Evolutionary conservation across 2,797 vertebrate genomes (phyloP).

Genomic region (Rachycentron canadum): DNA sequence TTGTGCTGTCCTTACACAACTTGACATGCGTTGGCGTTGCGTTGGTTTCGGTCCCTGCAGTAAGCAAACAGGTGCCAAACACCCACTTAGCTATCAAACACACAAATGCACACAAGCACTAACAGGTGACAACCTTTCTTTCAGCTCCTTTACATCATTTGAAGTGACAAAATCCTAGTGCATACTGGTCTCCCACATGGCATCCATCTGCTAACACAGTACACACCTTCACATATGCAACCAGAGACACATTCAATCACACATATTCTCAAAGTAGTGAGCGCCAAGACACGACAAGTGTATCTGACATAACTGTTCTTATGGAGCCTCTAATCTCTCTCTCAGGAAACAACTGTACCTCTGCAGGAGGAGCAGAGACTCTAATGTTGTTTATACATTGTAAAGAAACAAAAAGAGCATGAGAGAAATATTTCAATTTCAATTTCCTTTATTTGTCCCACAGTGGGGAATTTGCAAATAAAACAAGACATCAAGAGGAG

Average conservation of each 20-base stretch:
- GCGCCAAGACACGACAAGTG: conserved; percentile 30
- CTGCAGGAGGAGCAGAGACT: conserved; percentile 38
- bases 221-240: conserved; percentile 33
- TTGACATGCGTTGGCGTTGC: conserved; percentile 34
- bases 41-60: conserved; percentile 40
- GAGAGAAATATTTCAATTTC: conserved; percentile 9
- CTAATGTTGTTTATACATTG: conserved; percentile 21
- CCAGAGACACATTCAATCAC: conserved; percentile 2
- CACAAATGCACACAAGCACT: conserved; percentile 14
- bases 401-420: conserved; percentile 12
- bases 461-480: too few relatives aligned
- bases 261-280: conserved; percentile 17
- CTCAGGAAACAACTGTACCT: conserved; percentile 35
- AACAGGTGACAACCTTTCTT: conserved; percentile 24
- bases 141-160: conserved; percentile 34
- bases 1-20: conserved; percentile 27
- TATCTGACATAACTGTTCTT: conserved; percentile 38
- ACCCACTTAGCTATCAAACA: conserved; percentile 38
- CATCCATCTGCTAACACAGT: conserved; percentile 28
- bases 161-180: conserved; percentile 43
- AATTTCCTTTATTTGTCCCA: too few relatives aligned
- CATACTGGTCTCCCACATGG: conserved; percentile 34
- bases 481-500: conserved; percentile 9
- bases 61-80: conserved; percentile 38
- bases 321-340: conserved; percentile 38